Evolutionary conservation across 2,797 vertebrate genomes (phyloP), one percentile per base, ranked within the genome.

Genomic region (Pygocentrus nattereri): DNA sequence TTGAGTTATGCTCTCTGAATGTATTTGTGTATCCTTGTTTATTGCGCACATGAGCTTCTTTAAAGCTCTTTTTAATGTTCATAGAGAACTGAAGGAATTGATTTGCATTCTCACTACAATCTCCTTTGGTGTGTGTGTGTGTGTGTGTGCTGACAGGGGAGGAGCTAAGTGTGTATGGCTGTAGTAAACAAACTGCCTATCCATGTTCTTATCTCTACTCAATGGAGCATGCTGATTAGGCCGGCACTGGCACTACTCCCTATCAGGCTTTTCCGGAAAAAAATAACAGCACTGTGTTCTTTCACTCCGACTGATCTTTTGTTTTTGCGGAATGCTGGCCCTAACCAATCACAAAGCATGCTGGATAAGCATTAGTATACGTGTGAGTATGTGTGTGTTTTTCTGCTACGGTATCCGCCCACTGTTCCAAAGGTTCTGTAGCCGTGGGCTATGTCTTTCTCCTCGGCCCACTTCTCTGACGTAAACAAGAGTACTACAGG

Each of bases 131-230:
- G 23, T 59, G 15, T 74, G 11, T 56, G 54, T 23, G 16, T 38
- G 21, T 67, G 21, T 77, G 52, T 49, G 74, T 76, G 76, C 47
- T 62, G 80, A 80, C 31, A 44, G 7, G 80, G n/a, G 49, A 47
- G 86, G 90, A 90, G 90, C 87, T 90, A 84, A 82, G 89, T 86
- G 87, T 87, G 87, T 81, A 83, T 44, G 72, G 13, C 2, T 59
- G 67, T 68, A 56, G 78, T 80, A 88, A 82, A 87, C 65, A 84
- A 49, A 65, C 56, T 59, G 25, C 31, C 69, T 79, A 70, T 65
- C 65, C 2, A 1, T 21, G 18, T 61, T 71, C 70, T 85, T 77
- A 75, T 85, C 71, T 74, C 81, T 78, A 34, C 58, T 81, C 56
- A 78, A 5, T 25, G 52, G 78, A 52, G 72, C 69, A 54, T 82